Base-by-base conservation (phyloP, 2,797 vertebrate species). In the Gorsachius magnificus region DNA sequence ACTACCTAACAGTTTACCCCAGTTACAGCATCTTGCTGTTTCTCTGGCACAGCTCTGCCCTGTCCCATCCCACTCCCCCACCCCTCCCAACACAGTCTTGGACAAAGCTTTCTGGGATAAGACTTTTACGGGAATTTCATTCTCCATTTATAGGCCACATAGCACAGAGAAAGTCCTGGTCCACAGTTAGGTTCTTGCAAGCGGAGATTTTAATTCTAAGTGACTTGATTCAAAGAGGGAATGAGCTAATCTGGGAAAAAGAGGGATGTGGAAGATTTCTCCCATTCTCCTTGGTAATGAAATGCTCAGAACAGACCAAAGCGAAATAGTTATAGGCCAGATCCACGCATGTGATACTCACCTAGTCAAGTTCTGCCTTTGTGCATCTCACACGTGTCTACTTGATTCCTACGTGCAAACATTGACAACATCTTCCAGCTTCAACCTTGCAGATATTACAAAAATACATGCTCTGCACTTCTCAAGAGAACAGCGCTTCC, bases 341-440 rank as follows among this genome's bases (percentile, higher is more conserved):
- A 72, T 9, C 45, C 48, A 78, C 1, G 0, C 1, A 0, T 1
- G 2, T 20, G 21, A 46, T 51, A 33, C 19, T n/a, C 16, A 58
- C 57, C 57, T n/a, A 57, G 35, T 38, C 1, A 0, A 63, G 58
- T 41, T 65, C 50, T 57, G 26, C 54, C 65, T 71, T 51, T 65
- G 17, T 78, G 41, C 36, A 63, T 41, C 35, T 93, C 56, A 24
- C 31, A 4, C 18, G 10, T 20, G 28, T 50, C 88, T 36, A 75
- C 21, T 58, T 51, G 13, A 60, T 25, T 82, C 56, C 38, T 51
- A 12, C 0, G 0, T 16, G 16, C 46, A 80, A 82, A 63, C 11
- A 36, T 1, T 26, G 31, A 48, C 28, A 51, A 17, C 11, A 38
- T 31, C 33, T 74, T 65, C 72, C 63, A 83, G 31, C 46, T 8